Evolutionary conservation across 1,140 invertebrate genomes (phyloP).

Genomic region (Drosophila azteca): DNA sequence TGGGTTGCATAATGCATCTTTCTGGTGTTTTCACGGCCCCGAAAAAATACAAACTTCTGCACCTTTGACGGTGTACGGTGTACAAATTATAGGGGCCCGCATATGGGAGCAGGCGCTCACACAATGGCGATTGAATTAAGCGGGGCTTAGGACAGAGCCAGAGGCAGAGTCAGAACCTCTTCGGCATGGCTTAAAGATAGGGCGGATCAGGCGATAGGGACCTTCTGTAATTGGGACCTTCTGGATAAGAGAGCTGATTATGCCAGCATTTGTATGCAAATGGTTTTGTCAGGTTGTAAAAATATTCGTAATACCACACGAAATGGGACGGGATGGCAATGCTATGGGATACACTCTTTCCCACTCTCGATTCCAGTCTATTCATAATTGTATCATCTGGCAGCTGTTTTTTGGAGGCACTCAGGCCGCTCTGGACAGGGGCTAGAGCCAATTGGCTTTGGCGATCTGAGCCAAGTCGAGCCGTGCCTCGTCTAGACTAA

Average conservation of each 20-base stretch:
- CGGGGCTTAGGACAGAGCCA: slow-evolving; percentile 20
- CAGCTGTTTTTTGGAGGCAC: slow-evolving; percentile 27
- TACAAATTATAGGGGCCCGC: slow-evolving; percentile 40
- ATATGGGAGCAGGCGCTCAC: slow-evolving; percentile 10
- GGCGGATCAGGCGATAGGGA: slow-evolving; percentile 14
- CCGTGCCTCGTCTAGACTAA: slow-evolving; percentile 54
- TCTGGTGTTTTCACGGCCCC: slow-evolving; percentile 26
- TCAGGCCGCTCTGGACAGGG: slow-evolving; percentile 9
- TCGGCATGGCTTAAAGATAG: slow-evolving; percentile 12
- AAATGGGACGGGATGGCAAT: background rate
- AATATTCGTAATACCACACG: slow-evolving; percentile 8
- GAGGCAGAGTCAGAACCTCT: background rate
- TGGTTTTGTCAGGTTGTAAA: slow-evolving; percentile 37
- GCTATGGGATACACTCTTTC: no score
- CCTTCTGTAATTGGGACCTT: slow-evolving; percentile 43
- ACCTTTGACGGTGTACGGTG: background rate
- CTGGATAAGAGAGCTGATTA: slow-evolving; percentile 52
- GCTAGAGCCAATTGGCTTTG: slow-evolving; percentile 30
- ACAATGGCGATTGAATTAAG: slow-evolving; percentile 27
- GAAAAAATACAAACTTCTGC: slow-evolving; percentile 8
- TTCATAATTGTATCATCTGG: slow-evolving; percentile 10
- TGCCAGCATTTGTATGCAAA: slow-evolving; percentile 55
- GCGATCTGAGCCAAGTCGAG: no score
- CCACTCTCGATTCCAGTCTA: no score
- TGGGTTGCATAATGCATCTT: slow-evolving; percentile 1